These are phyloP conservation scores for Sisyra terminalis DNA, from an alignment of 2,888 invertebrate species.

Conservation along the genomic window DNA sequence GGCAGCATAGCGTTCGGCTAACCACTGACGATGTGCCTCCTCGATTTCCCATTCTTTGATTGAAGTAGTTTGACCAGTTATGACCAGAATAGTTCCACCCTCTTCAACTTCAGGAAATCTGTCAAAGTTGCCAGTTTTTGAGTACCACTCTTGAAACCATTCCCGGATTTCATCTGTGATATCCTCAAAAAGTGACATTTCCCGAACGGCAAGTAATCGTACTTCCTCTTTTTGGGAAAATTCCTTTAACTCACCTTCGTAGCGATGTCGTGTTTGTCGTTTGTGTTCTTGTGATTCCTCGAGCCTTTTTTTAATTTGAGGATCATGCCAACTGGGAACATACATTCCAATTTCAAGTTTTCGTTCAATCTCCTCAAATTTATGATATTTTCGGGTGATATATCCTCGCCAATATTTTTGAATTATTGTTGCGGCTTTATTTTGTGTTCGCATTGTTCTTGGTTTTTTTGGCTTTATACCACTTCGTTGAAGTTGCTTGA, in stretches of 20 bases:
- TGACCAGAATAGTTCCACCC: constrained; percentile 6
- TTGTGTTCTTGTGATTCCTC: not conserved
- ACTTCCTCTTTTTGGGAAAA: constrained; percentile 2
- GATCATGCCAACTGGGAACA: not conserved
- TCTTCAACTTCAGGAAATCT: constrained; percentile 1
- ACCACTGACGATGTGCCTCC: constrained; percentile 13
- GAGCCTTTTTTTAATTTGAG: not conserved
- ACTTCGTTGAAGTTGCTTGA: too few relatives aligned
- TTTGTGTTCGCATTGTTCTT: too few relatives aligned
- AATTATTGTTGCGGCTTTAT: not conserved
- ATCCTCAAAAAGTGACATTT: constrained; percentile 31
- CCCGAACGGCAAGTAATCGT: not conserved
- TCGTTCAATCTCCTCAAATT: constrained; percentile 1
- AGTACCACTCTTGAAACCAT: constrained; percentile 55
- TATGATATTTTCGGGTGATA: not conserved
- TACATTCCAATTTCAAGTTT: constrained; percentile 2
- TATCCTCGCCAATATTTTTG: constrained; percentile 2
- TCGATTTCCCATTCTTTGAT: constrained; percentile 37
- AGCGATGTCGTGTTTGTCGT: not conserved
- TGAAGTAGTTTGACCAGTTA: constrained; percentile 29
- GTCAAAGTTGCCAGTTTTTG: constrained; percentile 1
- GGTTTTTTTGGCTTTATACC: too few relatives aligned
- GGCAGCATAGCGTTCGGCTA: constrained; percentile 2
- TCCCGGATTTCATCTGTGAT: constrained; percentile 58
- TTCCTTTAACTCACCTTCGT: not conserved